phyloP scores from a whole-genome alignment of 2,888 invertebrate genomes.

The Elaeidobius kamerunicus region DNA sequence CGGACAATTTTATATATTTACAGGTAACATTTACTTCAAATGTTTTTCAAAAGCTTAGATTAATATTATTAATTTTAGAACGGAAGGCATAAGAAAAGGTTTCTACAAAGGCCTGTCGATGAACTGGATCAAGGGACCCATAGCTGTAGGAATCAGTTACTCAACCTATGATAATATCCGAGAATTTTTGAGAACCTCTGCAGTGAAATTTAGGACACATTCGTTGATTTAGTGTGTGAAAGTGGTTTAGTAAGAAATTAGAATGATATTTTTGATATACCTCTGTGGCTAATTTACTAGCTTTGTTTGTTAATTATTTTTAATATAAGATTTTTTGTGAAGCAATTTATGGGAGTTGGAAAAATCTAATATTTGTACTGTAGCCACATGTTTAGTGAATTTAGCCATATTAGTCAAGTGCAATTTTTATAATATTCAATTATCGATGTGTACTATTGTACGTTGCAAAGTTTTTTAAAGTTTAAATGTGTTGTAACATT shows the following conservation, averaged over 20 bases:
- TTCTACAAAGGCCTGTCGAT: slow-evolving; percentile 98
- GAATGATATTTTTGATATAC: background rate
- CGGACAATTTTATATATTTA: slow-evolving; percentile 69
- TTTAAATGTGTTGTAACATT: no score
- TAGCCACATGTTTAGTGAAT: no score
- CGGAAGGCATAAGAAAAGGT: slow-evolving; percentile 85
- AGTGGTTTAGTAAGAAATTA: background rate
- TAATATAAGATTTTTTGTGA: no score
- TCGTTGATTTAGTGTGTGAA: slow-evolving; percentile 8
- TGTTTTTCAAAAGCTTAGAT: background rate
- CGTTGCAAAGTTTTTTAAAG: no score
- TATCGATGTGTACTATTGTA: no score
- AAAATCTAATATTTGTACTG: no score
- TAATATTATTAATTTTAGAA: slow-evolving; percentile 53
- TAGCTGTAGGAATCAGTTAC: slow-evolving; percentile 93
- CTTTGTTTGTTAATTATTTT: no score
- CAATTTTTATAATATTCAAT: no score
- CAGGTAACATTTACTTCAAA: slow-evolving; percentile 52
- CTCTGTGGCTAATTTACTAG: no score
- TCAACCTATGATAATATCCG: slow-evolving; percentile 86
- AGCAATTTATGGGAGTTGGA: no score
- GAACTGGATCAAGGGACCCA: slow-evolving; percentile 97
- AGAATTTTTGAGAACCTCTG: slow-evolving; percentile 53
- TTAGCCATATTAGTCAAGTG: no score
- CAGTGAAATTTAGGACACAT: slow-evolving; percentile 37